Base-by-base conservation (phyloP, 2,113 vertebrate genomes). In the Taurulus bubalis region DNA sequence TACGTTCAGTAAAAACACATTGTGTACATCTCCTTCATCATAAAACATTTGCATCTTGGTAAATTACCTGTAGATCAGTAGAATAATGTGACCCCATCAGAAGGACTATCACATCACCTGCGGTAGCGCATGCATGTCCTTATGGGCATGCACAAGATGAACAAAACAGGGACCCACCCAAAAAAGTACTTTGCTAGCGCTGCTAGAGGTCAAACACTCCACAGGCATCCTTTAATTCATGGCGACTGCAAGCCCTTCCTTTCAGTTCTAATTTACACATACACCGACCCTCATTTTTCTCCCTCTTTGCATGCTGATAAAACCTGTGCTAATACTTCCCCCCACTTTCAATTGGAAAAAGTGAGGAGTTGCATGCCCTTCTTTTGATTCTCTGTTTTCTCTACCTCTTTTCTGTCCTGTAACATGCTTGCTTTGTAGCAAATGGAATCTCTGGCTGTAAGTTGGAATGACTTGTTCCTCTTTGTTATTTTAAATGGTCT, bases 391-490 rank as follows among this genome's bases (percentile, higher is more conserved):
- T 91, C 95, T 96, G 80, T 95, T 94, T 95, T 96, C 96, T 95
- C 96, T 73, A 84, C 95, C 94, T 96, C 92, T 95, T 95, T 93
- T 95, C 93, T 96, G 91, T 96, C 95, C 95, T 95, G 91, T 95
- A 91, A 96, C 96, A 97, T 95, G 96, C 96, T 96, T 95, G 95
- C 97, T 97, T 96, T 94, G 94, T 97, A 98, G 97, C 97, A 96
- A 98, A 97, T 98, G 97, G 97, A 98, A 95, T 97, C 95, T 96
- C 96, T 98, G 94, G 97, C 97, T 97, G 97, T 97, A 98, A 98
- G 96, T 98, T 96, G 88, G 94, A 85, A 64, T 90, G 71, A 80
- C 73, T 90, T 95, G 95, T 95, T 96, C 95, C 91, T 83, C n/a
- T 62, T 71, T 20, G 40, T 72, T 73, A 16, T 59, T 56, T 60